Conservation (phyloP, 2,113 vertebrate genomes). For the Rhizomys pruinosus region DNA sequence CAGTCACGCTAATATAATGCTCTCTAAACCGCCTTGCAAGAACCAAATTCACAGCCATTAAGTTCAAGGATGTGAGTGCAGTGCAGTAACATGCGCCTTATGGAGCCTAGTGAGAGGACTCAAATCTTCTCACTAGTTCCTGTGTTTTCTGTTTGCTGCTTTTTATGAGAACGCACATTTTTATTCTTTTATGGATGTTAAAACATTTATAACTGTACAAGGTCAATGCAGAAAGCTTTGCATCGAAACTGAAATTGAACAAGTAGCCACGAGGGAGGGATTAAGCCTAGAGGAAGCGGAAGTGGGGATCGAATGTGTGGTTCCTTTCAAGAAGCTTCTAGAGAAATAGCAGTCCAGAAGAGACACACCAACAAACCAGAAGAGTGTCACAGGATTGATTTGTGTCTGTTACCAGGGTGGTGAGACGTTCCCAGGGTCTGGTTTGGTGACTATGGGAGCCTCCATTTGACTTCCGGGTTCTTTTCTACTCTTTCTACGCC, state of each 20-base stretch:
- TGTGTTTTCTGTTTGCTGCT: constrained; percentile 71
- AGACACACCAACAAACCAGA: accelerated
- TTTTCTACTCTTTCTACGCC: neutral
- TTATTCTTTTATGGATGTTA: constrained; percentile 75
- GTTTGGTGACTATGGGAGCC: neutral
- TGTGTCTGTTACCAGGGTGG: neutral
- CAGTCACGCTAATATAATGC: constrained; percentile 71
- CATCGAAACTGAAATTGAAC: constrained; percentile 56
- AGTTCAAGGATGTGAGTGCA: constrained; percentile 40
- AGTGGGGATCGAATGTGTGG: neutral
- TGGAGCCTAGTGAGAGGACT: neutral
- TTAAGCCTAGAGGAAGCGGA: constrained; percentile 39
- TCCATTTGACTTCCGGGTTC: neutral
- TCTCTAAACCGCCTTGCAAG: constrained; percentile 59
- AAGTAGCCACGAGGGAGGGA: constrained; percentile 65
- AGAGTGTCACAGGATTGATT: neutral
- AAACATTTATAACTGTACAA: constrained; percentile 80
- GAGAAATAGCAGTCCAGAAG: neutral
- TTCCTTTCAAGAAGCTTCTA: constrained; percentile 24
- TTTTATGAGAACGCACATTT: constrained; percentile 62
- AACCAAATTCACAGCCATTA: constrained; percentile 49
- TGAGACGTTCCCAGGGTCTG: neutral
- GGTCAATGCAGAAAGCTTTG: constrained; percentile 76
- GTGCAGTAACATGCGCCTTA: neutral
- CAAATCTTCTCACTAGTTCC: constrained; percentile 51